Evolutionary conservation across 2,797 vertebrate genomes (phyloP), one percentile per base, ranked within the genome.

Genomic region (Podarcis siculus): DNA sequence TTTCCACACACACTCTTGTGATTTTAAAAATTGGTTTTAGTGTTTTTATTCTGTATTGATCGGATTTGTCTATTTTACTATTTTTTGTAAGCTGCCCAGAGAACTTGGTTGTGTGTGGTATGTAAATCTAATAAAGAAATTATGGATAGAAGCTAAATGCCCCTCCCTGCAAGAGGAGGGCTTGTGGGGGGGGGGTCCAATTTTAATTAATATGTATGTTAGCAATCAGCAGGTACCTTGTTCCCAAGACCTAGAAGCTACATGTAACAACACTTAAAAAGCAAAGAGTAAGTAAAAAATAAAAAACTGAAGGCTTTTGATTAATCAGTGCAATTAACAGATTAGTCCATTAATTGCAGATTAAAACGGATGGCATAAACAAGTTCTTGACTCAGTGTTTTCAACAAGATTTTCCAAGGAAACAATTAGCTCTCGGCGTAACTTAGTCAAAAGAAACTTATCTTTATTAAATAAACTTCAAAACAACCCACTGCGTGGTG

Each of bases 271-370:
- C 42, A 35, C 23, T 35, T 19, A 55, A 35, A 64, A 81, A 73
- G 71, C 49, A 73, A 73, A 72, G 23, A 72, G 69, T 37, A 58
- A 81, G 8, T 13, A 12, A 55, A 32, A 77, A 79, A 35, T 39
- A 69, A 55, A 30, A 61, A 55, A 17, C 30, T 35, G 35, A 64
- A 61, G 12, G 21, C 7, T 71, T 42, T 75, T 25, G 79, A 82
- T 87, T 64, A 87, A 87, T 87, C 69, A 75, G 49, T 45, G 35
- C 79, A 87, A 81, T 81, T 42, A 76, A 85, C 55, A 76, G 83
- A 85, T 85, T 75, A 85, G 35, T 17, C 49, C 32, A 85, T 85
- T 85, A 75, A 87, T 42, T 75, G 78, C 86, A 61, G 37, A 75
- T 87, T 82, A 61, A 87, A 66, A 61, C 2, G 15, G 55, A 27